phyloP scores from a whole-genome alignment of 1,140 invertebrate genomes.

The Dendrolimus punctatus region DNA sequence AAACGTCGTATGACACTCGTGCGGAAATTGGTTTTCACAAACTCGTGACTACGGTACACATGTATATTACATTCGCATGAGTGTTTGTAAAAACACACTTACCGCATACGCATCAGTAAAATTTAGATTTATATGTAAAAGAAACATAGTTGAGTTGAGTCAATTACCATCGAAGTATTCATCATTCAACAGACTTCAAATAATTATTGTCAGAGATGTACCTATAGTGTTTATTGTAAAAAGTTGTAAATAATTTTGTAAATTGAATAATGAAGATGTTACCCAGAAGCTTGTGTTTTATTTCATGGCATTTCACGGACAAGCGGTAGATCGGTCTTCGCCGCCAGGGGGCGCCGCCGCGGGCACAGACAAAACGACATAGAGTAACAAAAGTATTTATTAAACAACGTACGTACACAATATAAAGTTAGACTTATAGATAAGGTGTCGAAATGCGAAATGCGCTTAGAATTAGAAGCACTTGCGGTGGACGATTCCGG shows the following conservation, averaged over 20 bases:
- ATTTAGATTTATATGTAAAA: background rate
- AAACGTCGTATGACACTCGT: no score
- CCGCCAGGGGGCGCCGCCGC: background rate
- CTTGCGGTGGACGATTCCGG: no score
- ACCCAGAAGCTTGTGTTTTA: slow-evolving; percentile 4
- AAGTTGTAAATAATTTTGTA: slow-evolving; percentile 33
- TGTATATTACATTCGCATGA: no score
- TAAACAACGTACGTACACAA: slow-evolving; percentile 13
- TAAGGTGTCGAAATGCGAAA: slow-evolving; percentile 3
- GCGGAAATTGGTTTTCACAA: no score
- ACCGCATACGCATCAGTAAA: no score
- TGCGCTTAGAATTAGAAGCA: background rate
- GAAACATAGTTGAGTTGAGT: background rate
- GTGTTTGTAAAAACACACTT: no score
- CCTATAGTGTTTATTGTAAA: slow-evolving; percentile 13
- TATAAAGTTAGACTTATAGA: background rate
- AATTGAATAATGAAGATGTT: slow-evolving; percentile 14
- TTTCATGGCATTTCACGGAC: background rate
- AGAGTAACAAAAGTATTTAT: slow-evolving; percentile 1
- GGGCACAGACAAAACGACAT: background rate
- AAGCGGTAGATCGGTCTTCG: no score
- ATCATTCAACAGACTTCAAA: no score
- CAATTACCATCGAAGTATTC: background rate
- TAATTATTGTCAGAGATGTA: background rate
- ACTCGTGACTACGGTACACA: no score